A percentile compares a stretch with the other conserved stretches of the same genome.
These are phyloP conservation scores for Papilio polytes DNA, from an alignment of 1,140 invertebrate genomes.

Conservation along the genomic window DNA sequence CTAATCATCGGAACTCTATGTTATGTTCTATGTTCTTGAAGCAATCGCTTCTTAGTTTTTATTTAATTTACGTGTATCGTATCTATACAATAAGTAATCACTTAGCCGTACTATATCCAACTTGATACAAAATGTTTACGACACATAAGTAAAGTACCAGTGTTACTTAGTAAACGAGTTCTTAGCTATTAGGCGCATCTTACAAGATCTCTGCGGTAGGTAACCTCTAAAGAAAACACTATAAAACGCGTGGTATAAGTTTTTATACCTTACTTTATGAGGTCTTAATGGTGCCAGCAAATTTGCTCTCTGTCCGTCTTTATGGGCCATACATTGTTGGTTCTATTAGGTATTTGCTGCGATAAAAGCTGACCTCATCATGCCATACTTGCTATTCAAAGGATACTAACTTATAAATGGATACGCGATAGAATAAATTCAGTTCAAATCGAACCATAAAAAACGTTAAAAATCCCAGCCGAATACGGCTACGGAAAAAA, in stretches of 20 bases:
- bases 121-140: constrained; percentile 19
- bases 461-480: background rate
- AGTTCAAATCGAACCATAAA: background rate
- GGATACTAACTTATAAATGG: background rate
- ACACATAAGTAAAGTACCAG: constrained; percentile 13
- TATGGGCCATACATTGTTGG: constrained; percentile 54
- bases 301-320: constrained; percentile 48
- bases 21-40: background rate
- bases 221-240: constrained; percentile 48
- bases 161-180: constrained; percentile 37
- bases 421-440: background rate
- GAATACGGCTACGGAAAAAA: no score
- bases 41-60: background rate
- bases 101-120: background rate
- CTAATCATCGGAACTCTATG: no score
- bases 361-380: constrained; percentile 26
- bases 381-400: background rate
- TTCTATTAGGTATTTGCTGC: constrained; percentile 11
- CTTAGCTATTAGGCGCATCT: constrained; percentile 36
- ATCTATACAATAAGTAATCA: background rate
- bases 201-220: constrained; percentile 55
- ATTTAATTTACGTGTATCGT: background rate
- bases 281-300: constrained; percentile 58
- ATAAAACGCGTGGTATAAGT: constrained; percentile 54
- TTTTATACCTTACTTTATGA: constrained; percentile 62